Percentiles rank a stretch among this genome's conserved stretches.
Conservation (phyloP, 2,113 vertebrate genomes). For the Chionomys nivalis region DNA sequence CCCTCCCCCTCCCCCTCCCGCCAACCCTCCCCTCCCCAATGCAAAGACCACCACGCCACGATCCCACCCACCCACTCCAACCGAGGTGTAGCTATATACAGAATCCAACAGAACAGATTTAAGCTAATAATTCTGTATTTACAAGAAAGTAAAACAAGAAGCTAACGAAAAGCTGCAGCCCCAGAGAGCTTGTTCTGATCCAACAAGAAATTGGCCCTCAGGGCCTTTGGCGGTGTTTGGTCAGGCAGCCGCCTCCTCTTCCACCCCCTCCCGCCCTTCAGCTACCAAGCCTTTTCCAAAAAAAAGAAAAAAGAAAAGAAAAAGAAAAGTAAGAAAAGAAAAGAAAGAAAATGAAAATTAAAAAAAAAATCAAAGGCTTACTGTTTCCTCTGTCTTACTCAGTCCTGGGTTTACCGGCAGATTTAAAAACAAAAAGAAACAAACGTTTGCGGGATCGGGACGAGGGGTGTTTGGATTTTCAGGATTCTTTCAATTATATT, state of each 20-base stretch:
- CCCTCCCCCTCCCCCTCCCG: slow-evolving; percentile 86
- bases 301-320: background rate
- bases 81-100: slow-evolving; percentile 98
- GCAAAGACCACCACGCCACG: slow-evolving; percentile 96
- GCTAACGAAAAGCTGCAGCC: slow-evolving; percentile 81
- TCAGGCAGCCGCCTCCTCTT: slow-evolving; percentile 88
- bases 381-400: slow-evolving; percentile 88
- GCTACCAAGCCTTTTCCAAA: slow-evolving; percentile 88
- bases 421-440: background rate
- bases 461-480: slow-evolving; percentile 85
- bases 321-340: slow-evolving; percentile 58
- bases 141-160: slow-evolving; percentile 87
- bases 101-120: slow-evolving; percentile 98
- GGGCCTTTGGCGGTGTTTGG: slow-evolving; percentile 83
- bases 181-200: slow-evolving; percentile 87
- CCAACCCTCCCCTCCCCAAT: slow-evolving; percentile 91
- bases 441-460: background rate
- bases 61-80: slow-evolving; percentile 91
- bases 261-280: slow-evolving; percentile 69
- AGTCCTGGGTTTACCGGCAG: slow-evolving; percentile 24
- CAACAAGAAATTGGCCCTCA: slow-evolving; percentile 54
- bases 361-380: slow-evolving; percentile 64
- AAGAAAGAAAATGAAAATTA: background rate
- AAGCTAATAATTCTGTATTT: slow-evolving; percentile 97
- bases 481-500: slow-evolving; percentile 88